Conservation (phyloP, 2,888 invertebrate genomes). For the Drosophila prolongata region DNA sequence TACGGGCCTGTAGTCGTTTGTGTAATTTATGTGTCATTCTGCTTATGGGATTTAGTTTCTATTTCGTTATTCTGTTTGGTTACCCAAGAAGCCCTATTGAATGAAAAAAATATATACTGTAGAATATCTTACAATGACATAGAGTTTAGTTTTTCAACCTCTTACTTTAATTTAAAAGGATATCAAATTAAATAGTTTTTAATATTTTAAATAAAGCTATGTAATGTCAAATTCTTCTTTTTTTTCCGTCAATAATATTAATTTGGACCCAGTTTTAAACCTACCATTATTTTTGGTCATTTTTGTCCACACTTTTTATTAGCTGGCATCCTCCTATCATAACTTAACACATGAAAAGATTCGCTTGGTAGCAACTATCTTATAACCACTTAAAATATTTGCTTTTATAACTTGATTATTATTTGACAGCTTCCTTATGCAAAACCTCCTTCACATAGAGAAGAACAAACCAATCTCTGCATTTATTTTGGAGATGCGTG, state of each 20-base stretch:
- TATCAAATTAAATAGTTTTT: no score
- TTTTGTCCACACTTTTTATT: neutral
- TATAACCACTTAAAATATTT: slow-evolving; percentile 38
- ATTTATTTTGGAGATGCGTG: slow-evolving; percentile 33
- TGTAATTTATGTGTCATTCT: slow-evolving; percentile 51
- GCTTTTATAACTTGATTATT: slow-evolving; percentile 67
- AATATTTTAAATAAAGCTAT: no score
- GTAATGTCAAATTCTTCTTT: no score
- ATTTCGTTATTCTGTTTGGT: slow-evolving; percentile 11
- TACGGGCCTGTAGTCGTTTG: slow-evolving; percentile 39
- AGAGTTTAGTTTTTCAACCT: neutral
- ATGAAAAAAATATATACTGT: slow-evolving; percentile 5
- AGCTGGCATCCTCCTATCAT: neutral
- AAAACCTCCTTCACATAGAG: slow-evolving; percentile 18
- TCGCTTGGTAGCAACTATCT: slow-evolving; percentile 4
- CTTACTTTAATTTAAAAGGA: no score
- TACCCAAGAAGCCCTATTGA: slow-evolving; percentile 39
- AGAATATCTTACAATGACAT: neutral
- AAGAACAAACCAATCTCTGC: slow-evolving; percentile 21
- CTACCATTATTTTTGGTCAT: neutral
- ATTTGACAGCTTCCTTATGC: slow-evolving; percentile 59
- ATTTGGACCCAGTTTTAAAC: no score
- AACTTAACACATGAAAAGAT: slow-evolving; percentile 3
- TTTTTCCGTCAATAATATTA: no score
- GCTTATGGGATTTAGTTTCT: slow-evolving; percentile 61